These are phyloP conservation scores for Gorsachius magnificus DNA, from an alignment of 2,797 vertebrate genomes.

Conservation along the genomic window DNA sequence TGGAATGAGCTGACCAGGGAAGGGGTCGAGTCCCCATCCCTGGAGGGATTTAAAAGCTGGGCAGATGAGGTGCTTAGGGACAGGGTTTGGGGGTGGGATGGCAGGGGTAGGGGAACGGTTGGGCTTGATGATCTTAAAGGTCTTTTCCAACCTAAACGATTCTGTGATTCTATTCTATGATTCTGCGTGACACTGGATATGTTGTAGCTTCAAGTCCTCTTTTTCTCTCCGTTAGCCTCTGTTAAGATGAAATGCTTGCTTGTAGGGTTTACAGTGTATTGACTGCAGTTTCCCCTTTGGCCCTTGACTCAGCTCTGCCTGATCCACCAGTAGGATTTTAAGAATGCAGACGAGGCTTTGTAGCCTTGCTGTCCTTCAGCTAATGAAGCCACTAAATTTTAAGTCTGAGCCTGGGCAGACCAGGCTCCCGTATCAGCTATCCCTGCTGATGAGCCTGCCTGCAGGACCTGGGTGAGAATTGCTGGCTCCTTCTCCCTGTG, in stretches of 20 bases:
- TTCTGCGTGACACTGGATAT: accelerated
- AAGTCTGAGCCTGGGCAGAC: not conserved
- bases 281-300: not conserved
- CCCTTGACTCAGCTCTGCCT: not conserved
- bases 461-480: slow-evolving; percentile 1
- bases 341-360: not conserved
- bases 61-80: too few species aligned
- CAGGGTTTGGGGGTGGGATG: too few species aligned
- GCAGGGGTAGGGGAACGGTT: too few species aligned
- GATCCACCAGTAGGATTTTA: not conserved
- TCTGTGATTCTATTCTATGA: too few species aligned
- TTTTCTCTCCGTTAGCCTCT: not conserved
- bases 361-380: not conserved
- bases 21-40: too few species aligned
- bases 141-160: too few species aligned
- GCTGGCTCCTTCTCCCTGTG: not conserved
- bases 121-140: too few species aligned
- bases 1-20: too few species aligned
- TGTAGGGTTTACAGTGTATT: not conserved
- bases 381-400: not conserved
- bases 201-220: not conserved
- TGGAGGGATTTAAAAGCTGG: too few species aligned
- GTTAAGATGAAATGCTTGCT: not conserved
- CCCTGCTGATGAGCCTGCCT: not conserved
- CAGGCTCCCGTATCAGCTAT: not conserved